Percentiles rank a stretch among this genome's conserved stretches.
phyloP scores from a whole-genome alignment of 2,797 vertebrate genomes.

The Epinephelus awoara region DNA sequence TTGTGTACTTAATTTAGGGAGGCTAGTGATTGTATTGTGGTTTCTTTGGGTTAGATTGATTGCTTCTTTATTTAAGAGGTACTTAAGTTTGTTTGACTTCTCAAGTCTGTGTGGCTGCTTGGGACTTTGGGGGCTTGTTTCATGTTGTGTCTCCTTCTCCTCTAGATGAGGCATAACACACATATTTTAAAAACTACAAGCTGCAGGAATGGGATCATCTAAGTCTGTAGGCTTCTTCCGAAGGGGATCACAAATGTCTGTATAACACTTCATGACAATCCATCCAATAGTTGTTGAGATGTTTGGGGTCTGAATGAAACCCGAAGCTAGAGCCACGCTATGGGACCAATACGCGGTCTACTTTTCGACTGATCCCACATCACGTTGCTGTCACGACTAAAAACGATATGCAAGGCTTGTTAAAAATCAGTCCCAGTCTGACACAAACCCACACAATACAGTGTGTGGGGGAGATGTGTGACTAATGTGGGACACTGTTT shows the following conservation, averaged over 20 bases:
- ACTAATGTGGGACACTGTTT: constrained; percentile 68
- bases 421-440: constrained; percentile 36
- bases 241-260: not conserved
- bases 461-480: constrained; percentile 65
- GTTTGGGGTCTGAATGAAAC: constrained; percentile 19
- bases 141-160: no score
- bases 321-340: not conserved
- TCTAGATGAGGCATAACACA: no score
- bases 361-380: not conserved
- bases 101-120: no score
- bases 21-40: no score
- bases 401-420: constrained; percentile 51
- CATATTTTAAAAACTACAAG: no score
- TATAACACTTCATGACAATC: not conserved
- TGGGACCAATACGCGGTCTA: not conserved
- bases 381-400: not conserved
- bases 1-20: no score
- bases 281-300: not conserved
- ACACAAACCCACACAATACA: constrained; percentile 44
- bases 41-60: no score
- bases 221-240: not conserved
- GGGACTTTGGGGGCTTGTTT: no score
- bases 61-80: no score
- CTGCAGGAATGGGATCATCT: not conserved
- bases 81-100: no score